A percentile compares a stretch with the other conserved stretches of the same genome.
phyloP scores from a whole-genome alignment of 2,113 vertebrate genomes.

The Pachycephala philippinensis region DNA sequence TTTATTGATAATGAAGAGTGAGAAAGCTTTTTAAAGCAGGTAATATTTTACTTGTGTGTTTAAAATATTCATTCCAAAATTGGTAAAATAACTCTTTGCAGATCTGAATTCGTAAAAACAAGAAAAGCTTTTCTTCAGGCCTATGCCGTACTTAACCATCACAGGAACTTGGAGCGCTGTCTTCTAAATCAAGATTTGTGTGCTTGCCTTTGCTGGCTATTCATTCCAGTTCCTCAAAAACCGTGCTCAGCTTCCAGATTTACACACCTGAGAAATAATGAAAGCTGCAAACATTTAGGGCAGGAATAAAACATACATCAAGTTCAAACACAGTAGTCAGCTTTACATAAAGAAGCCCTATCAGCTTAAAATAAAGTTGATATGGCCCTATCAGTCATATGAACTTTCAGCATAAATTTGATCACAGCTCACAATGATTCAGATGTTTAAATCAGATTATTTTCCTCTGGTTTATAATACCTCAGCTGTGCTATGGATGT shows the following conservation, averaged over 20 bases:
- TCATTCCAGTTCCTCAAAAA: not conserved
- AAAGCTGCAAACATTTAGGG: not conserved
- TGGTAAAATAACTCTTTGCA: not conserved
- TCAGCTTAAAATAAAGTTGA: not conserved
- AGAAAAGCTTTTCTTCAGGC: not conserved
- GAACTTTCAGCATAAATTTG: constrained; percentile 9
- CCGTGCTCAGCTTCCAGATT: not conserved
- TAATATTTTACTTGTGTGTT: not conserved
- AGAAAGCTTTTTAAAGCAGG: not conserved
- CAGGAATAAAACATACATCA: constrained; percentile 1
- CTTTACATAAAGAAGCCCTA: not conserved
- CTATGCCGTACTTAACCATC: not conserved
- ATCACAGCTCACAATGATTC: constrained; percentile 4
- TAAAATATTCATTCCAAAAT: not conserved
- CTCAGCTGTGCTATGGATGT: not conserved
- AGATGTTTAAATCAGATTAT: constrained; percentile 30
- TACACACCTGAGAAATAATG: constrained; percentile 13
- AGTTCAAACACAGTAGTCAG: not conserved
- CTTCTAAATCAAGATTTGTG: not conserved
- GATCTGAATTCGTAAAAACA: not conserved
- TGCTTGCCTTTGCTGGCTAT: not conserved
- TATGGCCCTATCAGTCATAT: not conserved
- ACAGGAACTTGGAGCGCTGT: not conserved
- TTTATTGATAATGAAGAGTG: not conserved
- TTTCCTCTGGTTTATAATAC: not conserved